phyloP scores from a whole-genome alignment of 1,140 invertebrate species.

The Pantala flavescens region DNA sequence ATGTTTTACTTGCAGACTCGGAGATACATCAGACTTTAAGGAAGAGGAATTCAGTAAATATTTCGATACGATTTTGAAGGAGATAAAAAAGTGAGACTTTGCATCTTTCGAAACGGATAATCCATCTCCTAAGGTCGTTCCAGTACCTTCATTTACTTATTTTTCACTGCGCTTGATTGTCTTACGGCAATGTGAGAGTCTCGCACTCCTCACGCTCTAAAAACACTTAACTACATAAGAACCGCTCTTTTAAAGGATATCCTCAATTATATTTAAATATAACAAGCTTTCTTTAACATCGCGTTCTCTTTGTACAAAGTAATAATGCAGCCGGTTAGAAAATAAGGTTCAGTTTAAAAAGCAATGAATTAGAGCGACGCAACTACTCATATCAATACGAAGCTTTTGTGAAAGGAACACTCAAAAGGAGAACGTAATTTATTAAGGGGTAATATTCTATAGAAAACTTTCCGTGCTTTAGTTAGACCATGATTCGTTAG shows the following conservation, averaged over 20 bases:
- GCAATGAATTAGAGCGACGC: too few relatives aligned
- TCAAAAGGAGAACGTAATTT: too few relatives aligned
- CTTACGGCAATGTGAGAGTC: slow-evolving; percentile 7
- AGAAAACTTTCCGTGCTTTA: too few relatives aligned
- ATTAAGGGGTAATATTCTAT: too few relatives aligned
- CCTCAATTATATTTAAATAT: too few relatives aligned
- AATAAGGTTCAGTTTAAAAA: too few relatives aligned
- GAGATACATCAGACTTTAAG: not conserved
- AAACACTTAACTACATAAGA: not conserved
- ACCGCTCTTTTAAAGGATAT: not conserved
- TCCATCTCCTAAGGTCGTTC: not conserved
- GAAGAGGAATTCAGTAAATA: not conserved
- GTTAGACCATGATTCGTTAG: too few relatives aligned
- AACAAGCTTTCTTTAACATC: too few relatives aligned
- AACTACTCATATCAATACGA: too few relatives aligned
- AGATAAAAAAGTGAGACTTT: not conserved
- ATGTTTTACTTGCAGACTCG: not conserved
- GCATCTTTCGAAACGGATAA: not conserved
- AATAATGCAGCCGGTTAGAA: too few relatives aligned
- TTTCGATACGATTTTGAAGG: not conserved
- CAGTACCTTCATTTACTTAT: not conserved
- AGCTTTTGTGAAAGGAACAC: too few relatives aligned
- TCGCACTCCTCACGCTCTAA: not conserved
- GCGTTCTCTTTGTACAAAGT: too few relatives aligned
- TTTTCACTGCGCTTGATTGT: slow-evolving; percentile 5